Percentiles rank a stretch among this genome's conserved stretches.
These are phyloP conservation scores for Oxystoma pomonae DNA, from an alignment of 2,888 invertebrate genomes.

Conservation along the genomic window DNA sequence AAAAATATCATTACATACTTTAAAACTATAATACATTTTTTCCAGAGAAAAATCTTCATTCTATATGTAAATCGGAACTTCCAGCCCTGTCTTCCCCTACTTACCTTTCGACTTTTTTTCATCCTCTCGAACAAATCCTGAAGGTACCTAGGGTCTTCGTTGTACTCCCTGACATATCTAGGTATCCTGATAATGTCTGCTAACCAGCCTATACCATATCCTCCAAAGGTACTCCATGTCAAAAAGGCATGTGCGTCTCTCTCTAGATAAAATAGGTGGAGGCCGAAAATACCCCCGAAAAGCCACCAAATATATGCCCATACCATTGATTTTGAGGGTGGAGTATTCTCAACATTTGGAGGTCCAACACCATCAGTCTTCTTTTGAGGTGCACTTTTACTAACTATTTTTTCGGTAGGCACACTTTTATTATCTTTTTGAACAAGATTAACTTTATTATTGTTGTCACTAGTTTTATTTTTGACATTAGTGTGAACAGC, in stretches of 20 bases:
- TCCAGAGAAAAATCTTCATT: too few relatives aligned
- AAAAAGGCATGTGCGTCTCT: constrained; percentile 88
- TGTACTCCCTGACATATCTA: constrained; percentile 78
- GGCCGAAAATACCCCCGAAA: constrained; percentile 81
- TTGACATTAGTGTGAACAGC: neutral
- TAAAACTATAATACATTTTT: too few relatives aligned
- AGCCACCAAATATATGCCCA: constrained; percentile 82
- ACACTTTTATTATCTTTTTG: too few relatives aligned
- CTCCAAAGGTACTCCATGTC: constrained; percentile 84
- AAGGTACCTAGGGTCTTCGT: constrained; percentile 66
- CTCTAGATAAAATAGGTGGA: constrained; percentile 87
- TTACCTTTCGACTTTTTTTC: constrained; percentile 60
- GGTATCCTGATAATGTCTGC: constrained; percentile 81
- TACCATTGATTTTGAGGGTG: constrained; percentile 54
- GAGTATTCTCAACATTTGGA: neutral
- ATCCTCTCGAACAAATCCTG: constrained; percentile 61
- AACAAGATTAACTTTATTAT: too few relatives aligned
- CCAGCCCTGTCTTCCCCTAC: too few relatives aligned
- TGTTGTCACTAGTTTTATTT: neutral
- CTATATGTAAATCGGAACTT: too few relatives aligned
- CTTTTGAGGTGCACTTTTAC: too few relatives aligned
- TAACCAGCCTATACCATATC: constrained; percentile 85
- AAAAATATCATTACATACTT: too few relatives aligned
- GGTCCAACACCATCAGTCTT: too few relatives aligned
- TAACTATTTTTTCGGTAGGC: too few relatives aligned